These are phyloP conservation scores for Hirtodrosophila duncani DNA, from an alignment of 2,888 invertebrate genomes.

Conservation along the genomic window DNA sequence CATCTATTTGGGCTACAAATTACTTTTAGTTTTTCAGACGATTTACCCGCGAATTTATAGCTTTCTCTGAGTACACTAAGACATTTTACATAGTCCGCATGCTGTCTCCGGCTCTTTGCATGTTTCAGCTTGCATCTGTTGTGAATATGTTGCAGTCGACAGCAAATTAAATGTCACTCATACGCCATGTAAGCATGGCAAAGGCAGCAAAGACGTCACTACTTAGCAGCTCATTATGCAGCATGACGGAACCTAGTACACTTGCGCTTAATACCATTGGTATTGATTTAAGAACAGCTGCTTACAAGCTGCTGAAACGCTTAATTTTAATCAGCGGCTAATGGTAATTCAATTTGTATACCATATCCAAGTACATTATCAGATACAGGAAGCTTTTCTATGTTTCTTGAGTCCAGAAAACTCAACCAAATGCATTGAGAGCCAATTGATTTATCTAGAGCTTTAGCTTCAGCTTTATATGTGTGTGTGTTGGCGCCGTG, in stretches of 20 bases:
- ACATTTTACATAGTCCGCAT: no score
- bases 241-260: slow-evolving; percentile 55
- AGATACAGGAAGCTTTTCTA: slow-evolving; percentile 9
- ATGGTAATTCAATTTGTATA: slow-evolving; percentile 58
- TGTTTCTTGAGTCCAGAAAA: no score
- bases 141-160: slow-evolving; percentile 34
- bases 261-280: slow-evolving; percentile 19
- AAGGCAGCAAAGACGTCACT: slow-evolving; percentile 14
- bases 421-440: neutral
- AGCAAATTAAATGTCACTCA: slow-evolving; percentile 70
- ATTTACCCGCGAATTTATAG: no score
- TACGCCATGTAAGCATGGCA: slow-evolving; percentile 46
- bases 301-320: slow-evolving; percentile 30
- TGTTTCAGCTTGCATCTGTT: no score
- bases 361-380: no score
- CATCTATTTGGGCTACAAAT: no score
- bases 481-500: slow-evolving; percentile 7
- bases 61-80: no score
- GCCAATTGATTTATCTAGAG: slow-evolving; percentile 53
- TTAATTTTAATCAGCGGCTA: slow-evolving; percentile 32
- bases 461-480: slow-evolving; percentile 38
- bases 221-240: slow-evolving; percentile 68
- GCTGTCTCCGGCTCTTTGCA: no score
- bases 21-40: no score
- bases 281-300: slow-evolving; percentile 21